A percentile compares a stretch with the other conserved stretches of the same genome.
phyloP scores from a whole-genome alignment of 1,140 invertebrate species.

The Helicorthomorpha holstii region DNA sequence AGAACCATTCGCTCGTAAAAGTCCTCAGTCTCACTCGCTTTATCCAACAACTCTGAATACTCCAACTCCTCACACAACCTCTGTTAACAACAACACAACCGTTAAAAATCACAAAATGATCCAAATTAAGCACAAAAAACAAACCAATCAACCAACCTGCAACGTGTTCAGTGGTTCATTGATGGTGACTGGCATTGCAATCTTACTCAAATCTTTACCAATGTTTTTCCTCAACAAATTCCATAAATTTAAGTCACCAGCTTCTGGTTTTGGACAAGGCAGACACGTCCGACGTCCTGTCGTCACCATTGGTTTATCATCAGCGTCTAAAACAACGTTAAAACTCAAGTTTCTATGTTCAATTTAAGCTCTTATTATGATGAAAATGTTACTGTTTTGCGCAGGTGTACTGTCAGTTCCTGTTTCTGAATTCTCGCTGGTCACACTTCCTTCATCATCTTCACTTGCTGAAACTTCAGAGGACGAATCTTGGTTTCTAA shows the following conservation, averaged over 20 bases:
- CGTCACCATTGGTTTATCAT: constrained; percentile 19
- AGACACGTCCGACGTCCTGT: constrained; percentile 52
- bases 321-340: constrained; percentile 15
- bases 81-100: no score
- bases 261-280: constrained; percentile 48
- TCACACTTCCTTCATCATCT: constrained; percentile 42
- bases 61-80: constrained; percentile 69
- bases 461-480: constrained; percentile 23
- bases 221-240: constrained; percentile 68
- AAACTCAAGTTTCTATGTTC: no score
- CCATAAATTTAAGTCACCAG: constrained; percentile 57
- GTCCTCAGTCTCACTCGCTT: constrained; percentile 41
- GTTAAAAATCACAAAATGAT: no score
- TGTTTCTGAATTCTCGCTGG: constrained; percentile 45
- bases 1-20: constrained; percentile 52
- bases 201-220: constrained; percentile 68
- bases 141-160: constrained; percentile 24
- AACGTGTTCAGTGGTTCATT: constrained; percentile 75
- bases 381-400: constrained; percentile 18
- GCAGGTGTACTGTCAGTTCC: constrained; percentile 31
- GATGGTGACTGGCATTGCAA: constrained; percentile 60
- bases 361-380: no score
- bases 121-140: neutral
- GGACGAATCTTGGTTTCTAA: constrained; percentile 22
- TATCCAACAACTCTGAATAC: constrained; percentile 59